Conservation (phyloP, 2,113 vertebrate genomes). For the Jacana jacana region DNA sequence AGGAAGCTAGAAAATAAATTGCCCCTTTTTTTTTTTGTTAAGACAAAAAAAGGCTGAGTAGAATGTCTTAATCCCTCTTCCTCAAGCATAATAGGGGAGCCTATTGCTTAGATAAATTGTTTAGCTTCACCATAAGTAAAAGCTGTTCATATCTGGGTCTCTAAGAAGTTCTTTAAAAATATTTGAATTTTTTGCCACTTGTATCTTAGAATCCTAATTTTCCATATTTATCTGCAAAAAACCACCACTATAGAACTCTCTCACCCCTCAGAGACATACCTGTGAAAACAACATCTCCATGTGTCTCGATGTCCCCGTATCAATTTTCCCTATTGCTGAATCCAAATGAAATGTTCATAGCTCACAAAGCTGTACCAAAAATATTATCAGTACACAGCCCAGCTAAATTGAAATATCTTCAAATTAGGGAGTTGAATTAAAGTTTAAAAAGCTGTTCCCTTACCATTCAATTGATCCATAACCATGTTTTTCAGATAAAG, state of each 20-base stretch:
- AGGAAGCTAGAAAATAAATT: neutral
- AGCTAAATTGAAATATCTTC: neutral
- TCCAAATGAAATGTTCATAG: neutral
- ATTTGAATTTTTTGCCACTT: neutral
- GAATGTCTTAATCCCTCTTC: neutral
- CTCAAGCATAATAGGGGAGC: neutral
- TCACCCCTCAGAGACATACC: neutral
- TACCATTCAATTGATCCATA: neutral
- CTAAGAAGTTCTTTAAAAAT: neutral
- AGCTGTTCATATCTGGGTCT: neutral
- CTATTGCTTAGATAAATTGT: neutral
- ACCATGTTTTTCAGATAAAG: neutral
- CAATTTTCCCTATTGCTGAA: neutral
- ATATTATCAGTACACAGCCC: neutral
- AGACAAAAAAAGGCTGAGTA: neutral
- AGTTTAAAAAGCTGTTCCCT: neutral
- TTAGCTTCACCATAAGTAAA: neutral
- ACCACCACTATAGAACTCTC: neutral
- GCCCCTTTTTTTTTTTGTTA: neutral
- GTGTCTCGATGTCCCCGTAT: accelerated
- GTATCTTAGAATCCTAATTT: neutral
- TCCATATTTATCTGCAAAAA: neutral
- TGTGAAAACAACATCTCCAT: neutral
- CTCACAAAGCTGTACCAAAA: neutral
- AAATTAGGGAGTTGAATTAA: neutral